Evolutionary conservation across 2,113 vertebrate genomes (phyloP), one percentile per base, ranked within the genome.

Genomic region (Misgurnus mizolepis): DNA sequence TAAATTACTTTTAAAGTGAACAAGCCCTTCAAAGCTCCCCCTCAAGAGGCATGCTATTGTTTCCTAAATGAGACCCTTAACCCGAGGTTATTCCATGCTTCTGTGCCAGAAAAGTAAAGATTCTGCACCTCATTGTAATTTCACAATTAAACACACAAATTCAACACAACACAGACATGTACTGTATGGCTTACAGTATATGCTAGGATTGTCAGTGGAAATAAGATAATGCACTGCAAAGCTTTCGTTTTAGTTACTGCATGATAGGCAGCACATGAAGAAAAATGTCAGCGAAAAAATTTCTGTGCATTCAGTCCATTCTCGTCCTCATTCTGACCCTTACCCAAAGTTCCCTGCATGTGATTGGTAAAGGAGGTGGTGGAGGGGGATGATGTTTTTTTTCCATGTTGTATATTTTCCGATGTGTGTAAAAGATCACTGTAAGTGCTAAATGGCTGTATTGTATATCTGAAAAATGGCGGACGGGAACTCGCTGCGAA

Each of bases 321-420:
- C 62, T 76, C 61, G 40, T 64, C 60, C 43, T 64, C 60, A 64
- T 5, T 64, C 60, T 76, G 60, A 76, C 60, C 73, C 60, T 61
- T 15, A 58, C 5, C 7, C 49, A 58, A 11, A 61, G 10, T 61
- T 18, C 56, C 39, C 39, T 61, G 18, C 7, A n/a, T 15, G 8
- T 11, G 58, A 45, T 47, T 41, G 40, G 39, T 67, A 14, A 53
- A 53, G 8, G 4, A 5, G 49, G 77, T 43, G 55, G 67, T n/a
- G 40, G 34, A 5, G 14, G 49, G 56, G 64, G 61, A 9, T 56
- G 55, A 80, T 53, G 56, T 67, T 49, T 12, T 66, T 80, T 72
- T 80, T 80, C 79, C 79, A 80, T 74, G 61, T 34, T 18, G 27
- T 73, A n/a, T 22, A 66, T 77, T 66, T 76, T 76, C 74, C 61